Evolutionary conservation across 2,888 invertebrate genomes (phyloP), one percentile per base, ranked within the genome.

Genomic region (Caradrina kadenii): DNA sequence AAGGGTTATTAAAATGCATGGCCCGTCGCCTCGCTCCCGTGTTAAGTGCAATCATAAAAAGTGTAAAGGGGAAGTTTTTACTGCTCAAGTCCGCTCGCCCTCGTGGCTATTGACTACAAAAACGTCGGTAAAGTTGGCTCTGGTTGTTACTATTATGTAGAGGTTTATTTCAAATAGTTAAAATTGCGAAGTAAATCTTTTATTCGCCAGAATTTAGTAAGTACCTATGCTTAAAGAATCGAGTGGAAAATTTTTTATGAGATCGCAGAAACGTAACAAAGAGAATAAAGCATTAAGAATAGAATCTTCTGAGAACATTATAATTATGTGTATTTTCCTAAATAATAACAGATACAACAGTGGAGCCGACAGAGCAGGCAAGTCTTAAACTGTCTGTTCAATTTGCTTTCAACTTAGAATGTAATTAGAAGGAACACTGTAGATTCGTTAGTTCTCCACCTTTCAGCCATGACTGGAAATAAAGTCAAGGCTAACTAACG

Each of bases 31-130:
- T 35, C 31, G 52, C 58, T 19, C 19, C 63, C 26, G 54, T 69
- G 75, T 49, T 69, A 79, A 79, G 79, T 69, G 79, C 69, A 63
- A 63, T 65, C 31, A 65, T 79, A 79, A 77, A 76, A 77, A 79
- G 22, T 52, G 61, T 63, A 62, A 15, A 58, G 54, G 56, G n/a
- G 35, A 69, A 74, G 26, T 77, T 77, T 74, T 79, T 60, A 79
- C 48, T 45, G 63, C 52, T 22, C 42, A 74, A 79, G 26, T 79
- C 69, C 21, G 61, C 64, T 73, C 64, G 35, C 52, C 49, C 49
- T 21, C 35, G 55, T 21, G 55, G 54, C 66, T 77, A 52, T 72
- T 77, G 72, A 71, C 77, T 62, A 66, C 65, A 62, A 48, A 76
- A 61, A 69, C 52, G 31, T 48, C 61, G 39, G 2, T 21, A 11